These are phyloP conservation scores for Antrozous pallidus DNA, from an alignment of 2,797 vertebrate species.

Conservation along the genomic window DNA sequence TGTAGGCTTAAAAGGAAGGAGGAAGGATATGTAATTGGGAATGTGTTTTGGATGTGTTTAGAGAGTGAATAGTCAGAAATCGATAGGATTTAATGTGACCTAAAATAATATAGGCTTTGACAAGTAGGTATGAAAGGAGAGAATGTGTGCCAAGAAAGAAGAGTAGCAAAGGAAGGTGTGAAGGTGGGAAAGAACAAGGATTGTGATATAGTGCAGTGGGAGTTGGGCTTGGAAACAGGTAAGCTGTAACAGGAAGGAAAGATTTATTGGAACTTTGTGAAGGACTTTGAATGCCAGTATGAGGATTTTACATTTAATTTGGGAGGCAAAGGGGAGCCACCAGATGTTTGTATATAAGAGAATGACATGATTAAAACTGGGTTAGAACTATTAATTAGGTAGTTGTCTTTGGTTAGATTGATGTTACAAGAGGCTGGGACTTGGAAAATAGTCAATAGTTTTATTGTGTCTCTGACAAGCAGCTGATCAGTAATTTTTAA, in stretches of 20 bases:
- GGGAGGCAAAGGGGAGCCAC: conserved; percentile 35
- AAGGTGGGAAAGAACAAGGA: background rate
- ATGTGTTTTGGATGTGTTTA: background rate
- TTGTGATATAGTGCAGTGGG: background rate
- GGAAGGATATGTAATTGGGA: background rate
- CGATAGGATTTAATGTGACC: background rate
- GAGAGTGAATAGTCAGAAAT: background rate
- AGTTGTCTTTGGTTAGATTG: conserved; percentile 36
- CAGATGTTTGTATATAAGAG: conserved; percentile 47
- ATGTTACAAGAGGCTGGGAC: background rate
- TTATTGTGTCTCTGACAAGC: conserved; percentile 12
- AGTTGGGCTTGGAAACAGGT: background rate
- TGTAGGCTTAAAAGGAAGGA: background rate
- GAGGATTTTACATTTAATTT: conserved; percentile 45
- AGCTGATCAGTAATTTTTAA: conserved; percentile 13
- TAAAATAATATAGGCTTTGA: background rate
- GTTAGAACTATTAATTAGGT: conserved; percentile 51
- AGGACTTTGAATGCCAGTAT: background rate
- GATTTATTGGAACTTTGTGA: background rate
- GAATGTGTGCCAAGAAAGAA: background rate
- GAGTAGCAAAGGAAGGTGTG: background rate
- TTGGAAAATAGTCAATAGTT: background rate
- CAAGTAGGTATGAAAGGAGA: background rate
- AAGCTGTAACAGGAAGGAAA: background rate
- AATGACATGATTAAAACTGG: conserved; percentile 48